These are phyloP conservation scores for Galbula dea DNA, from an alignment of 2,113 vertebrate genomes.

Conservation along the genomic window DNA sequence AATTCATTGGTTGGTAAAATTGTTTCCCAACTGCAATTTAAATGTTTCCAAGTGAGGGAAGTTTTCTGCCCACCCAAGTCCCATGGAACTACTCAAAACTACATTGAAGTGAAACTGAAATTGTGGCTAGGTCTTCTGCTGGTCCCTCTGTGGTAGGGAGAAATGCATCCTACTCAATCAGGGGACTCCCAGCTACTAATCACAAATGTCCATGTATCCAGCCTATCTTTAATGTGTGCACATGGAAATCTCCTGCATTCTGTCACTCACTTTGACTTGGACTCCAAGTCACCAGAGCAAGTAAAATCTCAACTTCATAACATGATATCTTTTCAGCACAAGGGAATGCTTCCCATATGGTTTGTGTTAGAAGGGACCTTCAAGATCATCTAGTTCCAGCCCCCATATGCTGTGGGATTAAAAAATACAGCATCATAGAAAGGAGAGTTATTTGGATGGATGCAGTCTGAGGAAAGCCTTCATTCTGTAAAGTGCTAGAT, in stretches of 20 bases:
- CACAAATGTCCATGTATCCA: not conserved
- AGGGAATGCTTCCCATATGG: slow-evolving; percentile 36
- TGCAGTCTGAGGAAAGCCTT: not conserved
- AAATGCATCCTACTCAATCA: not conserved
- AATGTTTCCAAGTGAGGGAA: not conserved
- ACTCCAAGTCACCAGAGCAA: not conserved
- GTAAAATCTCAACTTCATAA: not conserved
- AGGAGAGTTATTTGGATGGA: not conserved
- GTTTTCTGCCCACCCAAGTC: not conserved
- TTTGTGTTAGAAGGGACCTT: no score
- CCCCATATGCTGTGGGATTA: slow-evolving; percentile 19
- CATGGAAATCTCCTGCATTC: not conserved
- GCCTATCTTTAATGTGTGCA: not conserved
- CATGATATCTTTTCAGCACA: not conserved
- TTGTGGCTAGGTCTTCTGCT: not conserved
- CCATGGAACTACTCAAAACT: not conserved
- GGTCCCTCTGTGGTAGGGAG: not conserved
- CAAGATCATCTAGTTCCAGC: no score
- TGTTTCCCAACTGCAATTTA: slow-evolving; percentile 15
- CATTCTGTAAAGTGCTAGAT: not conserved
- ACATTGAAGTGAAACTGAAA: not conserved
- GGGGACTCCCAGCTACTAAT: not conserved
- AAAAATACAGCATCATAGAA: not conserved
- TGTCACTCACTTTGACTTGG: not conserved
- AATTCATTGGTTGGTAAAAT: not conserved